Percentiles rank a stretch among this genome's conserved stretches.
Conservation (phyloP, 2,888 invertebrate species). For the Chrysina gloriosa region DNA sequence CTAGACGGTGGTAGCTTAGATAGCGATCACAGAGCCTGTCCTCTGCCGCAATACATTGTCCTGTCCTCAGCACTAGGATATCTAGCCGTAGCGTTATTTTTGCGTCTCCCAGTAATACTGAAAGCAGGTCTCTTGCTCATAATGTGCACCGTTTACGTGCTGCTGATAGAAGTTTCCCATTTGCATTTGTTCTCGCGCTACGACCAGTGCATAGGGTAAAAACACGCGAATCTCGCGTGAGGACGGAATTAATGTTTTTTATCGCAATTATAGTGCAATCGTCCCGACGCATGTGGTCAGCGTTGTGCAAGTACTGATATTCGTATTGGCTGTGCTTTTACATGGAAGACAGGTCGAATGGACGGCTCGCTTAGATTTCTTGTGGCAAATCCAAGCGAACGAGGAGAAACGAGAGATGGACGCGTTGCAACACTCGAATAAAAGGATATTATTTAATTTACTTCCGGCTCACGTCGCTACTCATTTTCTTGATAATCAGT, state of each 20-base stretch:
- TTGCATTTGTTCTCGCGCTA: slow-evolving; percentile 84
- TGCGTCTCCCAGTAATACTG: slow-evolving; percentile 83
- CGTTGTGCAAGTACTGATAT: slow-evolving; percentile 83
- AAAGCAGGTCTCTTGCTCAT: slow-evolving; percentile 82
- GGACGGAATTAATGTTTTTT: neutral
- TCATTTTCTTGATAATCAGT: slow-evolving; percentile 91
- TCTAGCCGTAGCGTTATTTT: slow-evolving; percentile 86
- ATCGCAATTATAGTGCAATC: slow-evolving; percentile 67
- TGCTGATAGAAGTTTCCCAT: slow-evolving; percentile 86
- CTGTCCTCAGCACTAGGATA: slow-evolving; percentile 87
- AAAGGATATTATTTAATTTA: slow-evolving; percentile 88
- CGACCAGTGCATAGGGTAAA: slow-evolving; percentile 80
- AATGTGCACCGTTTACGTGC: slow-evolving; percentile 83
- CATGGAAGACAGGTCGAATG: slow-evolving; percentile 91
- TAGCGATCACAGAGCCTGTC: slow-evolving; percentile 81
- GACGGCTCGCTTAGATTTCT: slow-evolving; percentile 86
- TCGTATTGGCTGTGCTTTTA: slow-evolving; percentile 84
- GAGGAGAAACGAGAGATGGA: slow-evolving; percentile 95
- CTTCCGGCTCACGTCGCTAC: slow-evolving; percentile 92
- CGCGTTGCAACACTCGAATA: slow-evolving; percentile 90
- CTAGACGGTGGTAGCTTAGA: slow-evolving; percentile 62
- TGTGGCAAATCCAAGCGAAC: slow-evolving; percentile 87
- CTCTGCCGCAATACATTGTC: slow-evolving; percentile 88
- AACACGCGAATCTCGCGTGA: neutral
- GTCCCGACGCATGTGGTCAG: slow-evolving; percentile 84